Evolutionary conservation across 2,888 invertebrate species (phyloP).

Genomic region (Chalcis sispes): DNA sequence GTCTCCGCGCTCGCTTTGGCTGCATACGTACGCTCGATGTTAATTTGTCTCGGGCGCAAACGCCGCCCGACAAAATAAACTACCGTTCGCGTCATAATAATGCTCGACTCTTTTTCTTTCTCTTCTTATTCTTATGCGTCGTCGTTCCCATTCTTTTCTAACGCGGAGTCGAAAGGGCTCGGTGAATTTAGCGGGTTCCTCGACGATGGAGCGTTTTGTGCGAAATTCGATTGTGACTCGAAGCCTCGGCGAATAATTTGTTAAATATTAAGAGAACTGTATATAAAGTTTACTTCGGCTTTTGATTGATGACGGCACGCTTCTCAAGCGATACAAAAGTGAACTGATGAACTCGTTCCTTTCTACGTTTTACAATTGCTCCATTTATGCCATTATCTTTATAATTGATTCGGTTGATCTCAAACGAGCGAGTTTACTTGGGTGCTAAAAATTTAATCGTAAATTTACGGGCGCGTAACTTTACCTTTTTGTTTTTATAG

Average conservation of each 20-base stretch:
- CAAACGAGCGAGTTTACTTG: constrained; percentile 26
- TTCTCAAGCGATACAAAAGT: constrained; percentile 32
- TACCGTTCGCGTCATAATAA: constrained; percentile 66
- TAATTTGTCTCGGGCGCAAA: constrained; percentile 68
- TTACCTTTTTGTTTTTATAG: no score
- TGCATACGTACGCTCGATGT: constrained; percentile 58
- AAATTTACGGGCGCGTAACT: no score
- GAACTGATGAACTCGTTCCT: constrained; percentile 49
- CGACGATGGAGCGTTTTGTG: no score
- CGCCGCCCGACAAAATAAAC: constrained; percentile 68
- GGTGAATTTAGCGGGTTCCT: no score
- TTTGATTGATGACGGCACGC: constrained; percentile 55
- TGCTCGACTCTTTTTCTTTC: not conserved
- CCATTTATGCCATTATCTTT: constrained; percentile 53
- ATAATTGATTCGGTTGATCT: constrained; percentile 53
- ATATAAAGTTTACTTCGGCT: not conserved
- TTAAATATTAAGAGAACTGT: constrained; percentile 28
- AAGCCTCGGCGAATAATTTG: constrained; percentile 18
- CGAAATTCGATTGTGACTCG: constrained; percentile 38
- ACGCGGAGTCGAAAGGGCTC: constrained; percentile 5
- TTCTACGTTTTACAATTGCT: constrained; percentile 45
- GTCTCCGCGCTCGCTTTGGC: constrained; percentile 56
- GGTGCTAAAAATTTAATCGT: no score
- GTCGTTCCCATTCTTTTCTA: not conserved
- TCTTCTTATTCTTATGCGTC: not conserved